Base-by-base conservation (phyloP, 2,797 vertebrate genomes). In the Cirrhinus mrigala region DNA sequence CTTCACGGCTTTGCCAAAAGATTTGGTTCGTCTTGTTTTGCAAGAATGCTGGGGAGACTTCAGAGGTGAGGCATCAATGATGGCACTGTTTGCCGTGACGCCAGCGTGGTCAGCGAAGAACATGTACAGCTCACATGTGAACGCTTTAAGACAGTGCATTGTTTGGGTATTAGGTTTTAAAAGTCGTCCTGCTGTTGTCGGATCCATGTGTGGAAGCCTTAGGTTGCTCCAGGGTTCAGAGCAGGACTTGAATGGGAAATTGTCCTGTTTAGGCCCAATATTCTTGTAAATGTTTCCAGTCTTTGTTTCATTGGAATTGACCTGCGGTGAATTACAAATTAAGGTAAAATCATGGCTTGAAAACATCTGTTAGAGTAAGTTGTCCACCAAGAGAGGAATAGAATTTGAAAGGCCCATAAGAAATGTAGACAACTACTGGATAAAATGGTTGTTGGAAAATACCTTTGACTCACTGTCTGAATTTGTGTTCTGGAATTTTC, bases 21-120 rank as follows among this genome's bases (percentile, higher is more conserved):
- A 85, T 22, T 83, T 87, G n/a, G 66, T 89, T 89, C 62, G 80
- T 89, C 81, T 85, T 27, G 54, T 84, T 16, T 84, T 37, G 64
- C 37, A 66, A 88, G 89, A 89, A 90, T 74, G 83, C 12, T 74
- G 78, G 86, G 88, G 89, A 60, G 85, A 87, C 78, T 85, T 77
- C 66, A 75, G 33, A 85, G 69, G 69, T 86, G 81, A 81, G 84
- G 75, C 20, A 68, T 86, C 82, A 76, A 22, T 87, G 89, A 81
- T 88, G 58, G 87, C 84, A 85, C 48, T 83, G 78, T 89, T 86
- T 73, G 75, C 74, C 22, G 0, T 15, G 40, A 68, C 4, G 6
- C 54, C 69, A 4, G 14, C 8, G 6, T 9, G 2, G 62, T 27
- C 14, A 7, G 76, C 5, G 8, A 33, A 52, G 16, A 66, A 3